phyloP scores from a whole-genome alignment of 1,140 invertebrate species.

The Chrysopa pallens region DNA sequence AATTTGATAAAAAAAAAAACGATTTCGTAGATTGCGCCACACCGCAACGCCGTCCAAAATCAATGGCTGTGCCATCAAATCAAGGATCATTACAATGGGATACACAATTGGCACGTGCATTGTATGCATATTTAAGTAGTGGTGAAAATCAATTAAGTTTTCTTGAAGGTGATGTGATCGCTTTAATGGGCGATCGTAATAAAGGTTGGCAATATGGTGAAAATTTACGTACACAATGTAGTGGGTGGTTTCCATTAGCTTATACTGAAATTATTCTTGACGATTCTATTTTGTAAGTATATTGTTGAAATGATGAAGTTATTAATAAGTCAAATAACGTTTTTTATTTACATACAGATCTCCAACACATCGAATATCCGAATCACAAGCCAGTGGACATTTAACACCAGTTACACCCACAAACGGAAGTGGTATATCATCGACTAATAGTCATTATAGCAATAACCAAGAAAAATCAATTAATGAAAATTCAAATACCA shows the following conservation, averaged over 20 bases:
- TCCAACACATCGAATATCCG: slow-evolving; percentile 11
- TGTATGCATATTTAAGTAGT: slow-evolving; percentile 78
- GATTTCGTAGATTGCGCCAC: slow-evolving; percentile 26
- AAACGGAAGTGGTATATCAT: slow-evolving; percentile 13
- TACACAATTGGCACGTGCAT: slow-evolving; percentile 52
- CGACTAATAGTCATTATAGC: slow-evolving; percentile 27
- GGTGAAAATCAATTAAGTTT: slow-evolving; percentile 86
- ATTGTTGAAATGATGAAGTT: not conserved
- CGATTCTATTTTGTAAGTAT: slow-evolving; percentile 31
- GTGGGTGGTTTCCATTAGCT: slow-evolving; percentile 87
- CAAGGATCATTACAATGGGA: slow-evolving; percentile 30
- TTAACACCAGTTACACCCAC: not conserved
- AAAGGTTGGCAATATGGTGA: slow-evolving; percentile 94
- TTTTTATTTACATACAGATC: too few species aligned
- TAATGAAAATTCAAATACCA: slow-evolving; percentile 15
- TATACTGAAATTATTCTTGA: slow-evolving; percentile 57
- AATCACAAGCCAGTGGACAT: slow-evolving; percentile 1
- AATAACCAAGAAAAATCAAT: slow-evolving; percentile 10
- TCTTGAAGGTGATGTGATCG: slow-evolving; percentile 75
- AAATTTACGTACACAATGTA: slow-evolving; percentile 71
- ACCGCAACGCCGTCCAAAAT: slow-evolving; percentile 45
- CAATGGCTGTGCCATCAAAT: slow-evolving; percentile 43
- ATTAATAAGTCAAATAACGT: too few species aligned
- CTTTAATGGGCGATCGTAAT: slow-evolving; percentile 73
- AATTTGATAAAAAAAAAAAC: too few species aligned